Percentiles rank a stretch among this genome's conserved stretches.
Conservation (phyloP, 2,888 invertebrate species). For the Andrena trimmerana region DNA sequence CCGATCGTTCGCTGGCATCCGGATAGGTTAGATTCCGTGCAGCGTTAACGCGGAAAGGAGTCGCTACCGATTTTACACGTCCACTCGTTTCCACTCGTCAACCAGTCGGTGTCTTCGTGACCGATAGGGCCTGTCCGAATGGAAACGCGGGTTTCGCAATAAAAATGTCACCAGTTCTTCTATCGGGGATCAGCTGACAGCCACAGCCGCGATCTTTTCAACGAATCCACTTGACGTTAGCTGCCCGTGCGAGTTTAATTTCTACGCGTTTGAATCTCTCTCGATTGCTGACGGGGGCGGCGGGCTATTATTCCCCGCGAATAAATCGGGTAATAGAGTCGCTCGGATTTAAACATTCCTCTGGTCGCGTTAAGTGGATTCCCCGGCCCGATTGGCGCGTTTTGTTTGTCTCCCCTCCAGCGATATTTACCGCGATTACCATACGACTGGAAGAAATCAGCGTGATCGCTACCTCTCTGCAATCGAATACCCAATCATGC, state of each 20-base stretch:
- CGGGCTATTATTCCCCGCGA: constrained; percentile 28
- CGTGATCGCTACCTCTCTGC: neutral
- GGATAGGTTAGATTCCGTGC: constrained; percentile 46
- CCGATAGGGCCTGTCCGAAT: no score
- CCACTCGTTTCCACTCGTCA: no score
- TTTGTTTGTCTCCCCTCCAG: constrained; percentile 34
- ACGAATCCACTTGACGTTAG: constrained; percentile 29
- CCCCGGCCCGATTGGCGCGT: constrained; percentile 4
- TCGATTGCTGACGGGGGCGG: neutral
- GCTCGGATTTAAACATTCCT: constrained; percentile 5
- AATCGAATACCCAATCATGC: neutral
- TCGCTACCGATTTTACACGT: neutral
- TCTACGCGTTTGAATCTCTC: constrained; percentile 18
- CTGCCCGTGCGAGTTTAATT: constrained; percentile 14
- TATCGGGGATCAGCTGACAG: constrained; percentile 45
- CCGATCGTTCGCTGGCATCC: neutral
- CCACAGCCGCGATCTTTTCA: neutral
- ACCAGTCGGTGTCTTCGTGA: no score
- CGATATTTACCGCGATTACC: neutral
- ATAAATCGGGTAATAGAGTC: constrained; percentile 13
- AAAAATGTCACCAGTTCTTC: constrained; percentile 37
- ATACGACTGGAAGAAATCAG: constrained; percentile 14
- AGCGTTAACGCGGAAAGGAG: neutral
- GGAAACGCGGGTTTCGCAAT: no score
- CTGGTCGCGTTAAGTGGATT: constrained; percentile 6